Conservation (phyloP, 2,113 vertebrate species). For the Strix aluco region DNA sequence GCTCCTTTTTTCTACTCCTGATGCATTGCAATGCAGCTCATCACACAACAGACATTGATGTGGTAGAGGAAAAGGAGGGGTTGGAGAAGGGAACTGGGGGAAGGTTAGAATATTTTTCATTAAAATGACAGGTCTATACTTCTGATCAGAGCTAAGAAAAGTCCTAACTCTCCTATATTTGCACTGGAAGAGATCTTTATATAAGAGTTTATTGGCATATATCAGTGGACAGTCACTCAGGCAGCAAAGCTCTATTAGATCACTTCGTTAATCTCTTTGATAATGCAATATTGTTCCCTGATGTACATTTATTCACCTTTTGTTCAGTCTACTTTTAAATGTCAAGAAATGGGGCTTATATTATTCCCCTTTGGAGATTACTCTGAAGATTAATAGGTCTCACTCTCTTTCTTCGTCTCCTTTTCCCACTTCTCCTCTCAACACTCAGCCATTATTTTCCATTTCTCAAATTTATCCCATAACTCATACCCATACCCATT, state of each 20-base stretch:
- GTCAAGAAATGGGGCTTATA: slow-evolving; percentile 1
- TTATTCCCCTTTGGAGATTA: slow-evolving; percentile 26
- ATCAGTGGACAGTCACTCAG: neutral
- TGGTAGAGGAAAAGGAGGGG: neutral
- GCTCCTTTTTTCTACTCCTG: neutral
- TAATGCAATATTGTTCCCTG: slow-evolving; percentile 23
- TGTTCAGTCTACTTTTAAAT: slow-evolving; percentile 49
- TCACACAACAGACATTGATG: neutral
- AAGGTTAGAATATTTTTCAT: neutral
- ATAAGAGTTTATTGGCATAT: neutral
- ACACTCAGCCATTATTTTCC: slow-evolving; percentile 4
- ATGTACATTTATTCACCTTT: slow-evolving; percentile 33
- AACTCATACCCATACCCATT: neutral
- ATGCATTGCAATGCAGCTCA: rapidly evolving
- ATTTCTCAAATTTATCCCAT: neutral
- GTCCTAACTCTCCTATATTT: neutral
- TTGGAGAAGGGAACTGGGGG: neutral
- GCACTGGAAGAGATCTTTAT: neutral
- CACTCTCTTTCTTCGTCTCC: neutral
- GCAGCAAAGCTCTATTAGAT: neutral
- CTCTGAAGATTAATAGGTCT: slow-evolving; percentile 26
- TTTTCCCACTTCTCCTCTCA: neutral
- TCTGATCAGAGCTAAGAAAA: neutral
- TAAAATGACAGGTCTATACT: neutral
- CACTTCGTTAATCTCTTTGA: neutral